Evolutionary conservation across 2,888 invertebrate species (phyloP).

Genomic region (Zhengitettix transpicula): DNA sequence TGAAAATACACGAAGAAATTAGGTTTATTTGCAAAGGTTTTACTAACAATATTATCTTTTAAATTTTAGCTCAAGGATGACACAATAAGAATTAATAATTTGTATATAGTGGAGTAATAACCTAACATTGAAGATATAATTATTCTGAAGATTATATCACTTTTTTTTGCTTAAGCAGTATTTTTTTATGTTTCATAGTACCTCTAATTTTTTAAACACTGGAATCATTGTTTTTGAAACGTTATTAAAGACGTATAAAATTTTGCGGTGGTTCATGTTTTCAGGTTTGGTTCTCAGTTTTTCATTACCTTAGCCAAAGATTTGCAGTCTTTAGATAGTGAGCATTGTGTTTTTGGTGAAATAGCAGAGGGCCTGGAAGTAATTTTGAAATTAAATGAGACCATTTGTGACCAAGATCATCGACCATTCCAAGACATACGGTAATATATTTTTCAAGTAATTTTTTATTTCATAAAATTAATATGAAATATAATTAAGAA

Average conservation of each 20-base stretch:
- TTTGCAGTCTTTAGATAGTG: constrained; percentile 73
- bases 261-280: not conserved
- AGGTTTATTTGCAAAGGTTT: no score
- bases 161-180: no score
- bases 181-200: no score
- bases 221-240: not conserved
- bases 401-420: constrained; percentile 77
- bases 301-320: constrained; percentile 83
- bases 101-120: no score
- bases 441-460: constrained; percentile 20
- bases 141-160: no score
- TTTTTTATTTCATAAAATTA: no score
- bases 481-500: no score
- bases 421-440: constrained; percentile 84
- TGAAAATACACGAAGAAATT: no score
- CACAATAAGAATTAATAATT: no score
- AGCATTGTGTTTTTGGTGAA: constrained; percentile 91
- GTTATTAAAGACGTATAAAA: not conserved
- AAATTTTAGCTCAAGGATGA: no score
- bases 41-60: no score
- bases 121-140: no score
- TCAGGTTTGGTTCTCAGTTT: constrained; percentile 72
- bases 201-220: not conserved
- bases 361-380: constrained; percentile 84
- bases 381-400: constrained; percentile 77